Conservation (phyloP, 2,888 invertebrate species). For the Cordilura impudica region DNA sequence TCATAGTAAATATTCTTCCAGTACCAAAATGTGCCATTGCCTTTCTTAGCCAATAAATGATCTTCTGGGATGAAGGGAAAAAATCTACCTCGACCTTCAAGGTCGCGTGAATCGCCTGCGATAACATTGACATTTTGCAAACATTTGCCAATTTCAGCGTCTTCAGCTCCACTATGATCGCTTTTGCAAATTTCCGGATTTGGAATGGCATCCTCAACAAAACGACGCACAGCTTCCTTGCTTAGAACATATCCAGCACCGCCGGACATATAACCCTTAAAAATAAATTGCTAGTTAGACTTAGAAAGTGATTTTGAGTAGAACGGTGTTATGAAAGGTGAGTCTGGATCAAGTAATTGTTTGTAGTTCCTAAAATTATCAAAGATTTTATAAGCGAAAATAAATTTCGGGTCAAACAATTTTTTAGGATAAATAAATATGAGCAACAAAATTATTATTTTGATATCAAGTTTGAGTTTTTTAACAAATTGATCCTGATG, state of each 20-base stretch:
- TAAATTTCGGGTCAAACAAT: too few relatives aligned
- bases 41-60: slow-evolving; percentile 94
- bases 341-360: too few relatives aligned
- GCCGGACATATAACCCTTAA: slow-evolving; percentile 92
- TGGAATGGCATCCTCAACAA: slow-evolving; percentile 84
- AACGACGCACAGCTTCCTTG: slow-evolving; percentile 87
- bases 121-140: slow-evolving; percentile 90
- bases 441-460: too few relatives aligned
- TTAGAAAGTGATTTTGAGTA: too few relatives aligned
- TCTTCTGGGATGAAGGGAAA: slow-evolving; percentile 97
- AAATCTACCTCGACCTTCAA: slow-evolving; percentile 91
- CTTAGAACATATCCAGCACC: slow-evolving; percentile 98
- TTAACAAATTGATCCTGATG: too few relatives aligned
- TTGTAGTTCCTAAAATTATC: too few relatives aligned
- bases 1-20: slow-evolving; percentile 97
- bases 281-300: too few relatives aligned
- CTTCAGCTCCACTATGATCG: slow-evolving; percentile 79
- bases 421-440: too few relatives aligned
- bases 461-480: too few relatives aligned
- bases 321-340: too few relatives aligned
- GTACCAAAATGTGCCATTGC: slow-evolving; percentile 93
- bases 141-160: slow-evolving; percentile 83
- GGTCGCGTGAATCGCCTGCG: slow-evolving; percentile 94
- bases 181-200: slow-evolving; percentile 79
- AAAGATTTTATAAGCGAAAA: too few relatives aligned